Evolutionary conservation across 2,888 invertebrate genomes (phyloP), one percentile per base, ranked within the genome.

Genomic region (Thelaira solivaga): DNA sequence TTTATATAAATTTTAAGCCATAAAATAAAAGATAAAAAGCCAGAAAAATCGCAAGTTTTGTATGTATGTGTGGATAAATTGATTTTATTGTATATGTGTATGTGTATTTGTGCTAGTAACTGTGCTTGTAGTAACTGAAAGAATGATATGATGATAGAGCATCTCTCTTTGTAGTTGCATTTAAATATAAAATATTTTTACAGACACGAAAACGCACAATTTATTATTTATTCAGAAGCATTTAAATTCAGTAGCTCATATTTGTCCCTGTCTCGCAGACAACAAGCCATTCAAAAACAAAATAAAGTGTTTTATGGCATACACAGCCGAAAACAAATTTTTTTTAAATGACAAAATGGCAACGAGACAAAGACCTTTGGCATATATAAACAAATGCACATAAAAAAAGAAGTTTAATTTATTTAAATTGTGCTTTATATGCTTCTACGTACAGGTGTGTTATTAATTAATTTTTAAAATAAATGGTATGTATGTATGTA

Each of bases 181-280:
- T 62, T 29, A 39, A 68, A 71, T 55, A 71, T 29, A 59, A 62
- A 62, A 68, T 49, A 64, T 39, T 76, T 68, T 49, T 57, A 65
- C 49, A 78, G 75, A 76, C 72, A 76, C 68, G 53, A 72, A 64
- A 78, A 79, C 73, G 69, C 73, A 71, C 65, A 75, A 77, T 78
- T 64, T 80, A 68, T 75, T 73, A 69, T 76, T 72, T 65, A 71
- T 62, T 69, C 41, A 36, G 71, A 71, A 36, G 39, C 62, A 61
- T 75, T 64, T 64, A 55, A 55, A 67, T 22, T 31, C 1, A 16
- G 29, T 55, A 22, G 22, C 53, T 4, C n/a, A 36, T 4, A 26
- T 18, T 34, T 31, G 34, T 13, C 16, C 6, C 16, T 18, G 20
- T 16, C 5, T 24, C 8, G 0, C 24, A 43, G 36, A 64, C 47